phyloP scores from a whole-genome alignment of 2,113 vertebrate species.

The Calonectris borealis region DNA sequence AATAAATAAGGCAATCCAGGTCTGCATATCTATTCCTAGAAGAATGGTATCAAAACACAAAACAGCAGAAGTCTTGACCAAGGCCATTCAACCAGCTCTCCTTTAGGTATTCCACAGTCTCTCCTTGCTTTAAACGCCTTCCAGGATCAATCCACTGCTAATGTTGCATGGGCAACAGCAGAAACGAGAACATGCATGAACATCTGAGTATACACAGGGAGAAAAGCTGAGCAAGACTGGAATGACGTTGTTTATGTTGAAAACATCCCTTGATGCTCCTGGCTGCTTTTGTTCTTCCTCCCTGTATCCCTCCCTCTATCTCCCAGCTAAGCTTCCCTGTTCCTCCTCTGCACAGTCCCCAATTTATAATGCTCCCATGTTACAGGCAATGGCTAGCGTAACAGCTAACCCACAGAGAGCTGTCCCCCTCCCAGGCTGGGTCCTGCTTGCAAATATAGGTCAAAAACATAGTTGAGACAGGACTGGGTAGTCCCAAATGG shows the following conservation, averaged over 20 bases:
- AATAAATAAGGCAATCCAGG: not conserved
- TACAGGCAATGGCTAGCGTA: not conserved
- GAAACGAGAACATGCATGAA: not conserved
- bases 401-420: not conserved
- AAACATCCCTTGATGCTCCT: not conserved
- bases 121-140: not conserved
- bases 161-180: not conserved
- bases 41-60: not conserved
- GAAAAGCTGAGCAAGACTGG: not conserved
- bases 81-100: not conserved
- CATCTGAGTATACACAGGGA: not conserved
- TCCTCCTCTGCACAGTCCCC: not conserved
- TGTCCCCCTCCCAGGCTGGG: not conserved
- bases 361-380: not conserved
- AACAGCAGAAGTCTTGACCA: not conserved
- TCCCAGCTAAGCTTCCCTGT: not conserved
- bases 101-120: not conserved
- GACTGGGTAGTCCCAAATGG: not conserved
- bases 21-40: not conserved
- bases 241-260: not conserved
- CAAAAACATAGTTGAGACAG: not conserved
- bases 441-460: not conserved
- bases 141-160: not conserved
- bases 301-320: not conserved
- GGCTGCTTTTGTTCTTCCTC: not conserved